Evolutionary conservation across 2,888 invertebrate genomes (phyloP).

Genomic region (Agrochola circellaris): DNA sequence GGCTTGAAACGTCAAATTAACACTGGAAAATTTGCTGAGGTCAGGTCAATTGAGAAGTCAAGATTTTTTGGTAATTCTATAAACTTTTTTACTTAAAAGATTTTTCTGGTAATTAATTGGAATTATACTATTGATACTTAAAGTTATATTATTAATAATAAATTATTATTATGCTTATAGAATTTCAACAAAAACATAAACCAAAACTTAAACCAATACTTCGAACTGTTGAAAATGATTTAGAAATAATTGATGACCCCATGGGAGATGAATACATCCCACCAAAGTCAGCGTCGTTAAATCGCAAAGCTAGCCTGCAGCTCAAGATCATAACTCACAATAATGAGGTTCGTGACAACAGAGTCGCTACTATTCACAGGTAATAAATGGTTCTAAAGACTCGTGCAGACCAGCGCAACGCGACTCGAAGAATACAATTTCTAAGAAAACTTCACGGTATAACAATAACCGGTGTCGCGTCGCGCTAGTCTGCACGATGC

Average conservation of each 20-base stretch:
- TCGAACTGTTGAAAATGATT: slow-evolving; percentile 87
- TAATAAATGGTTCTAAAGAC: slow-evolving; percentile 57
- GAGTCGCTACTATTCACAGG: slow-evolving; percentile 73
- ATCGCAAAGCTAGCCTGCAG: slow-evolving; percentile 83
- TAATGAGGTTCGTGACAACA: slow-evolving; percentile 77
- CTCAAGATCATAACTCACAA: slow-evolving; percentile 87
- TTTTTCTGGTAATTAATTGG: neutral
- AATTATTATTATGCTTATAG: slow-evolving; percentile 29
- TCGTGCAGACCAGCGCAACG: too few species aligned
- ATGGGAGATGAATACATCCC: slow-evolving; percentile 81
- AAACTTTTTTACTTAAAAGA: neutral
- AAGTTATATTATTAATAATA: neutral
- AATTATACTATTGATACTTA: neutral
- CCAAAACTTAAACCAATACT: slow-evolving; percentile 82
- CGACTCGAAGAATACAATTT: too few species aligned
- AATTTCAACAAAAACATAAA: slow-evolving; percentile 43
- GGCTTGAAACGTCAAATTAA: slow-evolving; percentile 70
- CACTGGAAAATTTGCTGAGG: slow-evolving; percentile 75
- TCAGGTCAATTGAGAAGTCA: slow-evolving; percentile 74
- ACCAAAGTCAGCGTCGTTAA: slow-evolving; percentile 71
- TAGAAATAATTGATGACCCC: slow-evolving; percentile 85
- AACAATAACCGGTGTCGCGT: too few species aligned
- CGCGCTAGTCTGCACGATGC: too few species aligned
- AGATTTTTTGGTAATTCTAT: slow-evolving; percentile 72
- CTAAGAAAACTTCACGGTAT: too few species aligned